Base-by-base conservation (phyloP, 2,797 vertebrate species). In the Fistularia tabacaria region DNA sequence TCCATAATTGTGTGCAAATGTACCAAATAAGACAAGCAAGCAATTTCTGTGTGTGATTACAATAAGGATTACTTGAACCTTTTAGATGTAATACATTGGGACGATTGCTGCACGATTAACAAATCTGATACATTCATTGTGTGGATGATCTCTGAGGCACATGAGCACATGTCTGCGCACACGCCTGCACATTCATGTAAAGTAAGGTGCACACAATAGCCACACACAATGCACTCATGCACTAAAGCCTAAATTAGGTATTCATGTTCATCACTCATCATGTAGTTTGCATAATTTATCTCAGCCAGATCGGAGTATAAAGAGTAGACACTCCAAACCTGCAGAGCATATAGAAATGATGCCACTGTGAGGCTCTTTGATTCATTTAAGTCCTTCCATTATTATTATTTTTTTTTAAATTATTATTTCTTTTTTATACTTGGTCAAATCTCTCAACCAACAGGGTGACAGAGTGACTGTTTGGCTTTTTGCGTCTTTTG, bases 51-150 rank as follows among this genome's bases (percentile, higher is more conserved):
- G 46, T 48, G 46, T 12, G 46, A 36, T 6, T 36, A 25, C 36
- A 75, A 72, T 46, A 77, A 80, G 68, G 59, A 74, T 75, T 74
- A 82, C 76, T 81, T 85, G 61, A 84, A 76, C 62, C 57, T 57
- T n/a, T 14, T 67, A 45, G 56, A 72, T 66, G 50, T 70, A 44
- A 55, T 72, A 66, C 1, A 8, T 10, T 75, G 52, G 42, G 52
- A 74, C 15, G 59, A 65, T 68, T 83, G 55, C 80, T 81, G 77
- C 80, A 82, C 83, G 82, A 69, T 69, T 70, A 51, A 54, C 47
- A 25, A 73, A 63, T 61, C 40, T 62, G 63, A 74, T 25, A 3
- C 25, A 25, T 25, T 25, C 25, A 38, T 60, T 54, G 43, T 44
- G 38, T 51, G 51, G 66, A 46, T 54, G 47, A 55, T 76, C 67